Percentiles rank a stretch among this genome's conserved stretches.
These are phyloP conservation scores for Apostichopus leukothele DNA, from an alignment of 53 echinoderm and acorn worm species.

Conservation along the genomic window DNA sequence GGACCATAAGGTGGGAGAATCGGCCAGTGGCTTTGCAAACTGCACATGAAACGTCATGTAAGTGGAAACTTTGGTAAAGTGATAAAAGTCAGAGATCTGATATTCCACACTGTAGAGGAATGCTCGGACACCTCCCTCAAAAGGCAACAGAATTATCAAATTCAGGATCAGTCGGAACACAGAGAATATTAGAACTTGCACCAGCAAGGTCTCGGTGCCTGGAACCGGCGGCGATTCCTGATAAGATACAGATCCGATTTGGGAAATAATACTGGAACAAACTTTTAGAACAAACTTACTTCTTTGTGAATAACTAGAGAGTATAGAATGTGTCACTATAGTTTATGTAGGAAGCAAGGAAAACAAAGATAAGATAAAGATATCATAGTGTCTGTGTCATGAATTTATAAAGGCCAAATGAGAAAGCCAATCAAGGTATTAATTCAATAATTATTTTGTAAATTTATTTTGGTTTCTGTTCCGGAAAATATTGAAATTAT, in stretches of 20 bases:
- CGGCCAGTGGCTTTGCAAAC: slow-evolving; percentile 30
- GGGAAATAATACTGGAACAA: too few relatives aligned
- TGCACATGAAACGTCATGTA: slow-evolving; percentile 9
- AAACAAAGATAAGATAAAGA: too few relatives aligned
- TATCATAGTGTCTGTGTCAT: too few relatives aligned
- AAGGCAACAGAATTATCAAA: not conserved
- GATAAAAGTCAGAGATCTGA: not conserved
- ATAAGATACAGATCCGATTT: not conserved
- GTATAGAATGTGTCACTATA: too few relatives aligned
- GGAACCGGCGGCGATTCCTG: slow-evolving; percentile 8
- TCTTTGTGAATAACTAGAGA: too few relatives aligned
- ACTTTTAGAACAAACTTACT: too few relatives aligned
- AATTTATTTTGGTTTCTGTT: too few relatives aligned
- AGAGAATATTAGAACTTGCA: slow-evolving; percentile 17
- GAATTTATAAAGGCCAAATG: too few relatives aligned
- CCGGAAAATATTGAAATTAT: too few relatives aligned
- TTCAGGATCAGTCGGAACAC: not conserved
- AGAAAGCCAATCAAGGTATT: too few relatives aligned
- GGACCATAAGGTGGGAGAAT: slow-evolving; percentile 16
- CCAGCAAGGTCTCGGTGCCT: not conserved
- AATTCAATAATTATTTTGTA: too few relatives aligned
- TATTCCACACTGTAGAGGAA: not conserved
- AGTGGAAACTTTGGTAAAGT: not conserved
- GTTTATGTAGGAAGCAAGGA: too few relatives aligned
- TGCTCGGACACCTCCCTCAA: not conserved